Percentiles rank a stretch among this genome's conserved stretches.
These are phyloP conservation scores for Catostomus latipinnis DNA, from an alignment of 2,797 vertebrate species.

Conservation along the genomic window DNA sequence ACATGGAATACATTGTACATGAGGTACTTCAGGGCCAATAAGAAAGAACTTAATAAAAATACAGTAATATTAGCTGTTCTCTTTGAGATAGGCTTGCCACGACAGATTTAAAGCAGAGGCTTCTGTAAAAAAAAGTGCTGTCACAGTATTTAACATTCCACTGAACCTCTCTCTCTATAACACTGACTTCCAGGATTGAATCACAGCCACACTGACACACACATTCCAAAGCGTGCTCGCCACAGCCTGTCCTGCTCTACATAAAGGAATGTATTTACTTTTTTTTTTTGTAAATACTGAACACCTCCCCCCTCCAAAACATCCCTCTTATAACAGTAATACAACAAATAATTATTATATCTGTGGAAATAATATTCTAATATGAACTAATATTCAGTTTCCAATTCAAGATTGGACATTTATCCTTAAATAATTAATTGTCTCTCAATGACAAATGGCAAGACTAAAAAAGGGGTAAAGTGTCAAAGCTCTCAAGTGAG, in stretches of 20 bases:
- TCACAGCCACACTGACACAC: slow-evolving; percentile 56
- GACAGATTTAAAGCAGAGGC: slow-evolving; percentile 22
- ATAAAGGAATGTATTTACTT: slow-evolving; percentile 60
- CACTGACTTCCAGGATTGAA: slow-evolving; percentile 59
- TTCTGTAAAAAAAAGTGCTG: slow-evolving; percentile 33
- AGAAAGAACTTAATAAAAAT: neutral
- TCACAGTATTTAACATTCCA: slow-evolving; percentile 54
- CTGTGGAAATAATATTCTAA: neutral
- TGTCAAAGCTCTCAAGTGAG: slow-evolving; percentile 20
- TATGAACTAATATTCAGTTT: neutral
- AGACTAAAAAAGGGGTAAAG: slow-evolving; percentile 16
- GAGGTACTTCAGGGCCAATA: neutral
- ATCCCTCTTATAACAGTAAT: neutral
- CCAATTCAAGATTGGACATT: neutral
- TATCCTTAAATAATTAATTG: slow-evolving; percentile 30
- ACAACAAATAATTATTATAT: neutral
- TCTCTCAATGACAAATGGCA: slow-evolving; percentile 30
- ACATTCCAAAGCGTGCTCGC: slow-evolving; percentile 62
- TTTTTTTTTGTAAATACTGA: slow-evolving; percentile 35
- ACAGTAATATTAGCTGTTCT: neutral
- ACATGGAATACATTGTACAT: neutral
- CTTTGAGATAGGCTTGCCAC: slow-evolving; percentile 19
- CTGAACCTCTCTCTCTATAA: slow-evolving; percentile 48
- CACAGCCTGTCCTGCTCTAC: slow-evolving; percentile 60
- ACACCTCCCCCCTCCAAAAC: slow-evolving; percentile 21